Evolutionary conservation across 2,113 vertebrate species (phyloP), one percentile per base, ranked within the genome.

Genomic region (Pica pica): DNA sequence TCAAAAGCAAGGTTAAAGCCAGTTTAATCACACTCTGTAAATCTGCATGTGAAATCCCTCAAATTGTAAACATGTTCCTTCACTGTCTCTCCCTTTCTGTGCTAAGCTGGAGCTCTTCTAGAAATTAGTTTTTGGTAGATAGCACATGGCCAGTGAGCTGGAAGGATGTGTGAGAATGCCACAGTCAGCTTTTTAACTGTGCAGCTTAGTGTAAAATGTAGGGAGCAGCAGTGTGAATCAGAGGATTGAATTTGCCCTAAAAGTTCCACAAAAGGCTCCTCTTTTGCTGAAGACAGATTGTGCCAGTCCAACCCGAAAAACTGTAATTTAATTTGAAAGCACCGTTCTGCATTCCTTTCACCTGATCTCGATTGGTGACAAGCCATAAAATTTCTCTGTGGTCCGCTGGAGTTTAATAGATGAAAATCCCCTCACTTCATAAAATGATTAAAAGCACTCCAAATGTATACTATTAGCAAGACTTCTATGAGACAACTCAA

Each of bases 291-390:
- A 96, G 90, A 84, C 83, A 94, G 91, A 95, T 90, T 95, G 90
- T 96, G 91, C 83, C 81, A 93, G 76, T 92, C 92, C 90, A 92
- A 85, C 80, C 93, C 78, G 81, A 94, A 95, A 95, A 95, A 75
- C 71, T 71, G 78, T 90, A 95, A 95, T 97, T 97, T 96, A 96
- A 96, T 96, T 96, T 95, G 86, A 95, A 95, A 93, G 83, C 68
- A 50, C 49, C 7, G 7, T 87, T 94, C 84, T 81, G 86, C 89
- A 79, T 88, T 91, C 55, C 81, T 89, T 95, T 83, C 64, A 75
- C 92, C 85, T 93, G 81, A 73, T 96, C 89, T 91, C 9, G 1
- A 49, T 5, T 87, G 92, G 77, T 95, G 93, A 94, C 27, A 10
- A 95, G 89, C 80, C 44, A 63, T 95, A 94, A 94, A 69, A 90